Base-by-base conservation (phyloP, 2,797 vertebrate genomes). In the Danio aesculapii region DNA sequence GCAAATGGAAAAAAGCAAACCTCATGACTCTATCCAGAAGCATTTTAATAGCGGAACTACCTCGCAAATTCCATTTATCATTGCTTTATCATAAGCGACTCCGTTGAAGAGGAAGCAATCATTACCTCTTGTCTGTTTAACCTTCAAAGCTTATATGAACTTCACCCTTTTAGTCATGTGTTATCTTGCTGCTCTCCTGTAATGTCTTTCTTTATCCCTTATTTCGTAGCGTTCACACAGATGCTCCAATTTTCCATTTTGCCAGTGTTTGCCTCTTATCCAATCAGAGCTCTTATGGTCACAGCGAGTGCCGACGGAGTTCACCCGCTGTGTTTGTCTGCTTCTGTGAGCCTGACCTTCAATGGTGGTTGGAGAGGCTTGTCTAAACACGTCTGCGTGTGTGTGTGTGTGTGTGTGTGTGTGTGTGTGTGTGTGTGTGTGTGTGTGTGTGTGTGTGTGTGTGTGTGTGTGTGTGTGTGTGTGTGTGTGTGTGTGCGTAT, bases 261-360 rank as follows among this genome's bases (percentile, higher is more conserved):
- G 12, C 58, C 30, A 52, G 19, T 53, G 76, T 81, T 80, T 62
- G 57, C 63, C 74, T 57, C 68, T 78, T 39, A 70, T 63, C 69
- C 68, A 82, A 76, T 68, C 73, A 70, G 62, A 75, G 77, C 47
- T 68, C 50, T 57, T 10, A 77, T 52, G 52, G 59, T 47, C 59
- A 57, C 12, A 44, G 10, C n/a, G 6, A 57, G n/a, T 75, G 70
- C 41, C 21, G 57, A 61, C 30, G 8, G 58, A 59, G 70, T 50
- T 68, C 70, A 39, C 55, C 17, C 8, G 55, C 52, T 58, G 46
- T 67, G 75, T 76, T 76, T 69, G 71, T 81, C 69, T 44, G 57
- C 43, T 75, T 53, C 70, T 44, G 49, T 72, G 17, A 59, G 62
- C 39, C 19, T 59, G 82, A 79, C 76, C 69, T 73, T 75, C 43